phyloP scores from a whole-genome alignment of 2,797 vertebrate genomes.

The Microctenopoma lineatum region DNA sequence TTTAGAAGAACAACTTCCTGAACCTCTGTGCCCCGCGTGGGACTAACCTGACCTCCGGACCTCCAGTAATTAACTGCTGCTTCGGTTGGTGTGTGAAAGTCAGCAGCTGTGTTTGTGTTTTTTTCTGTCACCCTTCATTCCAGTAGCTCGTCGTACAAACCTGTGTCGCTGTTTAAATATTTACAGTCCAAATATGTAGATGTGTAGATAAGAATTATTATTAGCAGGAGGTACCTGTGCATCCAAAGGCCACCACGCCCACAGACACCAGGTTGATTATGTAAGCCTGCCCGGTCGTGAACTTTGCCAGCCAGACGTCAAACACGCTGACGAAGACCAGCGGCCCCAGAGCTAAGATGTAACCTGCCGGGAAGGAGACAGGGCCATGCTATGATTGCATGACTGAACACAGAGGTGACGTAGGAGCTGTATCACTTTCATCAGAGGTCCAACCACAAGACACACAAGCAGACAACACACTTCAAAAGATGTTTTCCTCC shows the following conservation, averaged over 20 bases:
- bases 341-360: constrained; percentile 92
- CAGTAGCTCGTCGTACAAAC: no score
- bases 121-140: neutral
- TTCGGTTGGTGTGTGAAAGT: constrained; percentile 2
- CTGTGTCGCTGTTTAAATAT: no score
- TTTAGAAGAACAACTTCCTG: constrained; percentile 30
- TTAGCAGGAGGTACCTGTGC: constrained; percentile 88
- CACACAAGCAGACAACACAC: constrained; percentile 43
- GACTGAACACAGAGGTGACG: constrained; percentile 13
- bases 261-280: constrained; percentile 93
- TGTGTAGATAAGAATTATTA: neutral
- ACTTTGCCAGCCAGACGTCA: constrained; percentile 94
- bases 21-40: neutral
- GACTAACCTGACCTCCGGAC: constrained; percentile 4
- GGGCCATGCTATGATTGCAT: constrained; percentile 9
- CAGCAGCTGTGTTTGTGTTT: constrained; percentile 6
- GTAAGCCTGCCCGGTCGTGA: constrained; percentile 90
- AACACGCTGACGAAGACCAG: constrained; percentile 94
- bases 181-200: no score
- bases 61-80: constrained; percentile 47
- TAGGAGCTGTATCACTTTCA: constrained; percentile 9
- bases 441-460: constrained; percentile 25
- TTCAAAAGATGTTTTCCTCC: constrained; percentile 56
- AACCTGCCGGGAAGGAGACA: constrained; percentile 81
- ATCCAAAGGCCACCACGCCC: constrained; percentile 95